Evolutionary conservation across 1,140 invertebrate species (phyloP).

Genomic region (Luehdorfia chinensis): DNA sequence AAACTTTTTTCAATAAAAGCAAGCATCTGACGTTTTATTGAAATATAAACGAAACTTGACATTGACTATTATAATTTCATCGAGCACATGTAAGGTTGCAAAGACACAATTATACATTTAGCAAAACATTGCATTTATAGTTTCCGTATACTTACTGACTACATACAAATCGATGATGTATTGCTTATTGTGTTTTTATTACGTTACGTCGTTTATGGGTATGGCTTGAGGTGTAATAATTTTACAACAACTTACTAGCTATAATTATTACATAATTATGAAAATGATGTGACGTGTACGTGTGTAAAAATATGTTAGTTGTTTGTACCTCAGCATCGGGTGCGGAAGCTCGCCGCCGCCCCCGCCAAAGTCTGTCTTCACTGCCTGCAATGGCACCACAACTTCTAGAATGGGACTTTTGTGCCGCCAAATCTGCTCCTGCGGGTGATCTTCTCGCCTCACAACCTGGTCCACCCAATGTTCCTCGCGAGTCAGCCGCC

Average conservation of each 20-base stretch:
- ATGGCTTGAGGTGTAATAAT: too few species aligned
- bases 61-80: conserved; percentile 3
- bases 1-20: too few species aligned
- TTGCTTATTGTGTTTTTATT: conserved; percentile 12
- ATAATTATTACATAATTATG: too few species aligned
- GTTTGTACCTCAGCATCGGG: conserved; percentile 63
- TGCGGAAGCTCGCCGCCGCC: conserved; percentile 75
- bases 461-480: conserved; percentile 83
- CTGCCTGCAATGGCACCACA: conserved; percentile 89
- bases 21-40: too few species aligned
- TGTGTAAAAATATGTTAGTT: too few species aligned
- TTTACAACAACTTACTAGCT: too few species aligned
- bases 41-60: not conserved
- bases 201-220: conserved; percentile 4
- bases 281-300: too few species aligned
- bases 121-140: not conserved
- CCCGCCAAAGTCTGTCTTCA: conserved; percentile 70
- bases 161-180: not conserved
- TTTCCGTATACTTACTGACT: not conserved
- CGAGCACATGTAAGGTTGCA: not conserved
- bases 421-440: conserved; percentile 86
- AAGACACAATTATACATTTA: not conserved
- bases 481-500: conserved; percentile 88
- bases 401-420: conserved; percentile 86
- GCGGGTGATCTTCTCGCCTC: conserved; percentile 88